Evolutionary conservation across 2,888 invertebrate genomes (phyloP).

Genomic region (Sinodicranocentrus sp.): DNA sequence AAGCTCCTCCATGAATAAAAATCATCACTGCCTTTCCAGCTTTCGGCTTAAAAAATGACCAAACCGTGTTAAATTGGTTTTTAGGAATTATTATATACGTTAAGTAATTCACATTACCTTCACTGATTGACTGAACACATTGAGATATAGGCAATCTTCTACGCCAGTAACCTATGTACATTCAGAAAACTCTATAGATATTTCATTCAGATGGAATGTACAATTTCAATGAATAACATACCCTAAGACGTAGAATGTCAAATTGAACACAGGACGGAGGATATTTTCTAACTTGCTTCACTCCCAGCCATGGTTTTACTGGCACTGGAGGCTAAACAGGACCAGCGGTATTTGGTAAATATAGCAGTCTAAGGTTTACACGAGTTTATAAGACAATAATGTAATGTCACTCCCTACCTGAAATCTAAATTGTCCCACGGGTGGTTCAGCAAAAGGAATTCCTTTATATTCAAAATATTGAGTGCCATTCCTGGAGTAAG

Average conservation of each 20-base stretch:
- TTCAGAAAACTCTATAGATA: not conserved
- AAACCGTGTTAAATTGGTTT: too few species aligned
- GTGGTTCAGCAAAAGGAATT: constrained; percentile 61
- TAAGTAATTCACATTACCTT: too few species aligned
- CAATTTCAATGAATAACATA: not conserved
- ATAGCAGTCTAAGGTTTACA: too few species aligned
- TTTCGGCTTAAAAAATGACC: not conserved
- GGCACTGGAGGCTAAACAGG: constrained; percentile 56
- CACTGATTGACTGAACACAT: constrained; percentile 49
- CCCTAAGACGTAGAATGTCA: constrained; percentile 44
- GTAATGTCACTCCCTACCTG: too few species aligned
- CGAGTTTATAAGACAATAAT: too few species aligned
- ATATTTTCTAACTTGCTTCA: constrained; percentile 46
- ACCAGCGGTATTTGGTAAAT: too few species aligned
- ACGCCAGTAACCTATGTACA: constrained; percentile 20
- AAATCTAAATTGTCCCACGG: constrained; percentile 56
- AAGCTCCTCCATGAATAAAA: constrained; percentile 60
- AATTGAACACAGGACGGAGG: constrained; percentile 62
- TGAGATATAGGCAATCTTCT: constrained; percentile 65
- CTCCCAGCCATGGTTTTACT: constrained; percentile 54
- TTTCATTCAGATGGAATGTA: not conserved
- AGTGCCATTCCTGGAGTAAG: constrained; percentile 59
- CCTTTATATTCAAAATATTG: constrained; percentile 58
- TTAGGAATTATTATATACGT: too few species aligned
- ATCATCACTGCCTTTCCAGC: constrained; percentile 36